These are phyloP conservation scores for Cisticola juncidis DNA, from an alignment of 2,113 vertebrate species.

Conservation along the genomic window DNA sequence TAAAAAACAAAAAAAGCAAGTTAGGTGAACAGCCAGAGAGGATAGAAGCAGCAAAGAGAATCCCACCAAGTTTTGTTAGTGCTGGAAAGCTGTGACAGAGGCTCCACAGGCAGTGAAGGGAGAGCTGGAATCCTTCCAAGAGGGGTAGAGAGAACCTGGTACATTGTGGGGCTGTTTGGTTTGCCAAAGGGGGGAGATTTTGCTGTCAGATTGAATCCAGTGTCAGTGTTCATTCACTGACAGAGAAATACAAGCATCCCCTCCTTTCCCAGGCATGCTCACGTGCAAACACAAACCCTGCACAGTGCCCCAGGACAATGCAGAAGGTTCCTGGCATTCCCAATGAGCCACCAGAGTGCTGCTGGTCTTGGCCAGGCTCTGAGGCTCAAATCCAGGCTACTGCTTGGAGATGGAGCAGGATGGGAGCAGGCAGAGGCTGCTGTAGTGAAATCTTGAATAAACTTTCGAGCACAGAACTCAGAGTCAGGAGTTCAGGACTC, in stretches of 20 bases:
- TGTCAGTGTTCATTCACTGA: neutral
- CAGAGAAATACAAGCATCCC: neutral
- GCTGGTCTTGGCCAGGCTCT: neutral
- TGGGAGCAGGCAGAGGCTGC: neutral
- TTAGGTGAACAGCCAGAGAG: slow-evolving; percentile 32
- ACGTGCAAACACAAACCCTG: neutral
- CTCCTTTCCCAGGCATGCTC: neutral
- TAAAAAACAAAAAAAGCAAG: slow-evolving; percentile 68
- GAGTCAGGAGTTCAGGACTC: neutral
- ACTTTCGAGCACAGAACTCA: neutral
- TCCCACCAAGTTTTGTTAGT: neutral
- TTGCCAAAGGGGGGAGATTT: neutral
- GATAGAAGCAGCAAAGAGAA: slow-evolving; percentile 26
- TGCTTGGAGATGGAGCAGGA: neutral
- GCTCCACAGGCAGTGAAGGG: neutral
- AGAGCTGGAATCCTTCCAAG: neutral
- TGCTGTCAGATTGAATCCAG: slow-evolving; percentile 9
- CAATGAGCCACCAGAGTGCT: neutral
- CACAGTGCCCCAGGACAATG: neutral
- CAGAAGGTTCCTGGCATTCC: neutral
- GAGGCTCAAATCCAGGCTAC: neutral
- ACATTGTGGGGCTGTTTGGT: neutral
- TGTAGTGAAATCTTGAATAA: neutral
- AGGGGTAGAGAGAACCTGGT: neutral
- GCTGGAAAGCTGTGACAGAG: neutral